phyloP scores from a whole-genome alignment of 2,797 vertebrate genomes.

The Sebastes steindachneri region DNA sequence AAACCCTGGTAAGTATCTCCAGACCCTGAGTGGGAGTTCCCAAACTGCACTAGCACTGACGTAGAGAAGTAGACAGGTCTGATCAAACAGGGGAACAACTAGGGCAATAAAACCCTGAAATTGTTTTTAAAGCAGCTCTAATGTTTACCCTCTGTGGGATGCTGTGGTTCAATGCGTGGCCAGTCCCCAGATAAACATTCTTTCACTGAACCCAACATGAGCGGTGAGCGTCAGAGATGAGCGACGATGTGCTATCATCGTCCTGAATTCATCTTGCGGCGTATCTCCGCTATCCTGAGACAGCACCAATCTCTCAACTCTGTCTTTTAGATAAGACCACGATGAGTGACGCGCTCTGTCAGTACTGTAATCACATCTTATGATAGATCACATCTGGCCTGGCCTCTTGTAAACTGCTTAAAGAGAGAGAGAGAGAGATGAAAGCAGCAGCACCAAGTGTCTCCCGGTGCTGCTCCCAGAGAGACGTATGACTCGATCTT shows the following conservation, averaged over 20 bases:
- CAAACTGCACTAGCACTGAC: conserved; percentile 4
- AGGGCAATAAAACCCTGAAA: conserved; percentile 33
- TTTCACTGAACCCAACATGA: neutral
- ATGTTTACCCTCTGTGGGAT: conserved; percentile 51
- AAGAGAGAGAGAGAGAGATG: conserved; percentile 47
- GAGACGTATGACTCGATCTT: conserved; percentile 31
- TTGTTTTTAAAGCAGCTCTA: conserved; percentile 52
- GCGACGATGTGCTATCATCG: neutral
- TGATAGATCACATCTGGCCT: conserved; percentile 62
- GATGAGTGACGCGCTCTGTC: conserved; percentile 56
- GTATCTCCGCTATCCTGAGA: conserved; percentile 13
- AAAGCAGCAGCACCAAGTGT: conserved; percentile 55
- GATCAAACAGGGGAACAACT: conserved; percentile 41
- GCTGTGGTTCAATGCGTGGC: conserved; percentile 12
- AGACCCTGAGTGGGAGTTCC: conserved; percentile 30
- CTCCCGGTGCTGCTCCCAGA: conserved; percentile 37
- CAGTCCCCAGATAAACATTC: neutral
- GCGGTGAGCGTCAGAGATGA: conserved; percentile 6
- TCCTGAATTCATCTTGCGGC: conserved; percentile 13
- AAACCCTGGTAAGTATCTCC: conserved; percentile 83
- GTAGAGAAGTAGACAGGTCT: neutral
- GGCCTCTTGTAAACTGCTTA: conserved; percentile 55
- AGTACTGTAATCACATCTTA: conserved; percentile 52
- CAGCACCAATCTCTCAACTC: neutral
- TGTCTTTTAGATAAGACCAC: conserved; percentile 34